Conservation (phyloP, 2,797 vertebrate species). For the Champsocephalus gunnari region DNA sequence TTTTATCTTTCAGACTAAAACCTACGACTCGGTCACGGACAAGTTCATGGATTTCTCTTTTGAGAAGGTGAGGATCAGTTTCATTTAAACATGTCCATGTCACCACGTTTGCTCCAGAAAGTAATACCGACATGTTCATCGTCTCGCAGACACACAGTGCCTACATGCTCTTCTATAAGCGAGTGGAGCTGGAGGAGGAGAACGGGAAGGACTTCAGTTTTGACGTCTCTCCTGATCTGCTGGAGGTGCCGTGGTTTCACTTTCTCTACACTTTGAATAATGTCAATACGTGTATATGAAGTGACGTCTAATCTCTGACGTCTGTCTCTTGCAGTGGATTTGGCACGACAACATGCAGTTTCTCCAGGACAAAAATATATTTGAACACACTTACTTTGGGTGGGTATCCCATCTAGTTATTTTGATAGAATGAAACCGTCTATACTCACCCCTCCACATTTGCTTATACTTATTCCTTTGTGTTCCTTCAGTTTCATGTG, state of each 20-base stretch:
- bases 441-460: accelerated
- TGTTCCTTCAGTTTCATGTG: constrained; percentile 93
- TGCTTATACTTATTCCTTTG: neutral
- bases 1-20: constrained; percentile 91
- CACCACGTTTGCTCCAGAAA: neutral
- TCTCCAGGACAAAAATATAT: constrained; percentile 99
- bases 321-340: constrained; percentile 90
- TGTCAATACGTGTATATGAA: neutral
- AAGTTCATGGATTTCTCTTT: constrained; percentile 99
- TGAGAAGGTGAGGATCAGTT: constrained; percentile 90
- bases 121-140: neutral
- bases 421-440: neutral
- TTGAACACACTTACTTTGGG: constrained; percentile 99
- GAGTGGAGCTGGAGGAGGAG: constrained; percentile 97
- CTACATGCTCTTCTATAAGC: constrained; percentile 99
- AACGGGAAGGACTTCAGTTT: constrained; percentile 95
- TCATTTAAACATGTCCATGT: too few relatives aligned
- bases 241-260: constrained; percentile 75
- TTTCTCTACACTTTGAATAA: accelerated
- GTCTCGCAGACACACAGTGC: constrained; percentile 93
- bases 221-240: constrained; percentile 93
- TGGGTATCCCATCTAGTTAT: constrained; percentile 72
- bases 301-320: too few relatives aligned
- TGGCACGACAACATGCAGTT: constrained; percentile 99
- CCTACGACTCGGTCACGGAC: constrained; percentile 98